phyloP scores from a whole-genome alignment of 2,113 vertebrate species.

The Emydura subglobosa region DNA sequence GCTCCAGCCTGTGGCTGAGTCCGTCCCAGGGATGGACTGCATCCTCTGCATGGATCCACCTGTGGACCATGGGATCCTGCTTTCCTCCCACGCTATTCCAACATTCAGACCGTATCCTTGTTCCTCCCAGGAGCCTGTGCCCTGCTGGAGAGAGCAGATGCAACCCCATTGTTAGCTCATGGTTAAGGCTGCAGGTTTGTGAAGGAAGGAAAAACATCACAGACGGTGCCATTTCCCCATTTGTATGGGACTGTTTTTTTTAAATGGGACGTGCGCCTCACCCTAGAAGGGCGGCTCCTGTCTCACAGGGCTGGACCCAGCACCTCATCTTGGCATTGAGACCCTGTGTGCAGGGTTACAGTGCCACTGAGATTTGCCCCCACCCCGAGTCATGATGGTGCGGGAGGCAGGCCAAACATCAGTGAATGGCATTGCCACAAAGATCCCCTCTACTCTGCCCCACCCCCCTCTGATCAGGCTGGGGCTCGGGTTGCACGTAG shows the following conservation, averaged over 20 bases:
- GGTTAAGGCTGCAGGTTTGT: not conserved
- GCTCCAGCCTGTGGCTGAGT: slow-evolving; percentile 48
- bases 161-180: slow-evolving; percentile 56
- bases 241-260: not conserved
- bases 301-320: not conserved
- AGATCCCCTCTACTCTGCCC: too few relatives aligned
- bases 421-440: too few relatives aligned
- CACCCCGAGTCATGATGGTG: too few relatives aligned
- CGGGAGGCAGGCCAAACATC: too few relatives aligned
- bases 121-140: not conserved
- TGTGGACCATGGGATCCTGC: not conserved
- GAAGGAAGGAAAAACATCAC: not conserved
- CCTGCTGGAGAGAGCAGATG: slow-evolving; percentile 36
- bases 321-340: too few relatives aligned
- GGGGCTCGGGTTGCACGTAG: too few relatives aligned
- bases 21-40: not conserved
- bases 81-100: not conserved
- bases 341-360: too few relatives aligned
- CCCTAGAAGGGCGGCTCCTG: too few relatives aligned
- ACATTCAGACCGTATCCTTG: not conserved
- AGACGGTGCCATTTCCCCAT: not conserved
- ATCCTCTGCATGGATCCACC: not conserved
- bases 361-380: too few relatives aligned
- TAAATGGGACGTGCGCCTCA: too few relatives aligned
- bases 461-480: too few relatives aligned